Percentiles rank a stretch among this genome's conserved stretches.
Conservation (phyloP, 2,113 vertebrate species). For the Pluvianellus socialis region DNA sequence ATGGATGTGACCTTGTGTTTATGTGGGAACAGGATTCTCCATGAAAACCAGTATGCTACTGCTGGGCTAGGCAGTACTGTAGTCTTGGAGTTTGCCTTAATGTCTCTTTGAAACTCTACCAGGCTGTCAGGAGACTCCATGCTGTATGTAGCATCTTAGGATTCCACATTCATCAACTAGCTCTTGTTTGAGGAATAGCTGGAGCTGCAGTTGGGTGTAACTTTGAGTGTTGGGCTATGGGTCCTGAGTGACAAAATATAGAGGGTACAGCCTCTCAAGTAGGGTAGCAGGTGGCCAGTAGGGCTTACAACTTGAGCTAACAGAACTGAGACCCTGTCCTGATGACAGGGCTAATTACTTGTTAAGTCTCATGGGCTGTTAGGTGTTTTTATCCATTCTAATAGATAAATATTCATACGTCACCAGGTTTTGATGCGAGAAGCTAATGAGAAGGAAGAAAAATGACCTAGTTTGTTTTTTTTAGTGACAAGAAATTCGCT, state of each 20-base stretch:
- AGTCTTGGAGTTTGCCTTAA: background rate
- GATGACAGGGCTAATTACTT: background rate
- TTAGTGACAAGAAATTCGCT: background rate
- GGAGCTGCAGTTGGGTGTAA: background rate
- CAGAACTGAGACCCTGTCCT: background rate
- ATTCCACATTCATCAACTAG: background rate
- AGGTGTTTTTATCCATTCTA: background rate
- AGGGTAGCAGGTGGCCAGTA: background rate
- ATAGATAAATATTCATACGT: background rate
- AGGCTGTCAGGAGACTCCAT: background rate
- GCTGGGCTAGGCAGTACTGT: background rate
- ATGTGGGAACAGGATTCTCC: background rate
- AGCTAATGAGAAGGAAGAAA: background rate
- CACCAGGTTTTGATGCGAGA: background rate
- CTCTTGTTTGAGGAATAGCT: background rate
- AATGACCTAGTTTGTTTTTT: background rate
- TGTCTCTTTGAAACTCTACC: background rate
- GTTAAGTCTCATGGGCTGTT: accelerated
- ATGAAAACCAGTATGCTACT: background rate
- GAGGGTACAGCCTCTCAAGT: background rate
- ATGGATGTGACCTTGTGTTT: background rate
- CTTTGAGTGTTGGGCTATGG: background rate
- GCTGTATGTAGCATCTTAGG: accelerated
- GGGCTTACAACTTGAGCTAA: background rate
- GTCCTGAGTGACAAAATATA: background rate